phyloP scores from a whole-genome alignment of 1,140 invertebrate species.

The Eubasilissa regina region DNA sequence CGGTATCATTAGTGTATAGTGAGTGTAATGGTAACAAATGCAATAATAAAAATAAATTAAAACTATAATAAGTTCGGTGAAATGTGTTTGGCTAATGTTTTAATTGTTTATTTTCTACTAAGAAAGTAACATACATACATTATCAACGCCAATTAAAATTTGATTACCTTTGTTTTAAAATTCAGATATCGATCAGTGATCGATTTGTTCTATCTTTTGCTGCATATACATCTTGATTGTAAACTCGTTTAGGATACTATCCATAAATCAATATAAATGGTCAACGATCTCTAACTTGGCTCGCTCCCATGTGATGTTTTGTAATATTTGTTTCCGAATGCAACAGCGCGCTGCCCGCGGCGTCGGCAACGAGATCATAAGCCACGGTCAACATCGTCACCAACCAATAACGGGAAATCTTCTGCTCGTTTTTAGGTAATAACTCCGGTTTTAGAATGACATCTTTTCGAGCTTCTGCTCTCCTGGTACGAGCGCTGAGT shows the following conservation, averaged over 20 bases:
- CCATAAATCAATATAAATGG: constrained; percentile 15
- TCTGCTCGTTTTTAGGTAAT: constrained; percentile 41
- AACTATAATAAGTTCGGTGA: no score
- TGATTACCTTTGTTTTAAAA: no score
- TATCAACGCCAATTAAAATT: no score
- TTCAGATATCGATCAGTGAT: background rate
- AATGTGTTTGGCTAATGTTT: no score
- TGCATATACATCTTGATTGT: background rate
- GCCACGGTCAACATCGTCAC: constrained; percentile 40
- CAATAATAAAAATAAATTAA: no score
- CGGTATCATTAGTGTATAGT: no score
- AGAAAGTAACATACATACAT: no score
- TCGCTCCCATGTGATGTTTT: constrained; percentile 12
- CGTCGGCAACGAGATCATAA: constrained; percentile 15
- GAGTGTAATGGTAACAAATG: background rate
- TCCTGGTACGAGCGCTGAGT: constrained; percentile 32
- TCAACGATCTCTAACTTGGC: constrained; percentile 23
- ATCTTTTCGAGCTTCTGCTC: constrained; percentile 33
- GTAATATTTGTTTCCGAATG: constrained; percentile 26
- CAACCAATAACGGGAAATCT: constrained; percentile 37
- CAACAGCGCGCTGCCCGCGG: constrained; percentile 17
- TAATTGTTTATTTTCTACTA: no score
- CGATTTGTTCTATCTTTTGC: background rate
- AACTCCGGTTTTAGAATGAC: constrained; percentile 26
- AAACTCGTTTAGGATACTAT: constrained; percentile 20